phyloP scores from a whole-genome alignment of 30 jellyfish, hydroid and myxozoan genomes.

The Aurelia sp. region DNA sequence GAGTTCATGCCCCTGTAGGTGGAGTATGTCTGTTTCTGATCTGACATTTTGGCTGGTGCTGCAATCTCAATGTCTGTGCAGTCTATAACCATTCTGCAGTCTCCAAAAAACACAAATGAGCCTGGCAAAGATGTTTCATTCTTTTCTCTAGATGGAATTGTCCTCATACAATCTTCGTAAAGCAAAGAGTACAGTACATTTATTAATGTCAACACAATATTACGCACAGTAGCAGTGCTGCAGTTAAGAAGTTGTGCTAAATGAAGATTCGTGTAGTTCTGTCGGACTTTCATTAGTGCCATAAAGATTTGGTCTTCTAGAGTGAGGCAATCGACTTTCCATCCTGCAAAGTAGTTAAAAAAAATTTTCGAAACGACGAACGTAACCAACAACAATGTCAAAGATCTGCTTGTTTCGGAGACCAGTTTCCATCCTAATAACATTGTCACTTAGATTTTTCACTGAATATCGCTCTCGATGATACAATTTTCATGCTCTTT shows the following conservation, averaged over 20 bases:
- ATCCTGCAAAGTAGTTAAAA: background rate
- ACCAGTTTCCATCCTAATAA: background rate
- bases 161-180: background rate
- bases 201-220: background rate
- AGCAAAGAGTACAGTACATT: background rate
- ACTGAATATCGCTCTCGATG: background rate
- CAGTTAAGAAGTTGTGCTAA: background rate
- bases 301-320: background rate
- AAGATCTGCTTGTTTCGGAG: too few species aligned
- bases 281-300: background rate
- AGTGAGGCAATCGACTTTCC: background rate
- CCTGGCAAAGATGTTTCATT: too few species aligned
- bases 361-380: background rate
- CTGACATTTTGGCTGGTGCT: too few species aligned
- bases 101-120: too few species aligned
- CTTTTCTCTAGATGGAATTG: too few species aligned
- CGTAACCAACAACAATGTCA: background rate
- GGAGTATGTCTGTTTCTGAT: too few species aligned
- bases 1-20: too few species aligned
- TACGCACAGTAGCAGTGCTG: too few species aligned
- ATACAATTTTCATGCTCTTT: background rate
- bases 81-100: too few species aligned
- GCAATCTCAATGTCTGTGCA: too few species aligned
- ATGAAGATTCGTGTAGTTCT: background rate
- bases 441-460: background rate